A percentile compares a stretch with the other conserved stretches of the same genome.
These are phyloP conservation scores for Lepus americanus DNA, from an alignment of 2,113 vertebrate species.

Conservation along the genomic window DNA sequence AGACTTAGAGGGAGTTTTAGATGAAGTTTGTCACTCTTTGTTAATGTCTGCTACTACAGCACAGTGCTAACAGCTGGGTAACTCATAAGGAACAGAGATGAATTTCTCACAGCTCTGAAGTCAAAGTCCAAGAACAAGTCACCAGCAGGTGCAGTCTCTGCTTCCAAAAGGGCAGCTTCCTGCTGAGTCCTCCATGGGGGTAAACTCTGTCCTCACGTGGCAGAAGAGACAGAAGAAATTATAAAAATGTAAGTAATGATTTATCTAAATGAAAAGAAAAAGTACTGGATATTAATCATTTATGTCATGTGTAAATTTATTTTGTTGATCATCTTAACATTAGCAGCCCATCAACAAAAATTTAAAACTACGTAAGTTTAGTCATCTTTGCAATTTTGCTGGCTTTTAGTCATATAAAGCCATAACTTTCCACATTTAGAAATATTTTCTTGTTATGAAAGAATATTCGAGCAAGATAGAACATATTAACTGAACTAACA, in stretches of 20 bases:
- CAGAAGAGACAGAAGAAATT: background rate
- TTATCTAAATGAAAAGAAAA: background rate
- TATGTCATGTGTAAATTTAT: background rate
- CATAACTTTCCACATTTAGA: background rate
- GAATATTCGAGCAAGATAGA: background rate
- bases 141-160: background rate
- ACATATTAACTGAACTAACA: background rate
- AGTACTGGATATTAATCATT: background rate
- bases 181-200: background rate
- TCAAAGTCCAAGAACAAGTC: background rate
- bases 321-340: background rate
- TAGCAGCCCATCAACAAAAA: background rate
- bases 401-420: background rate
- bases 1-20: background rate
- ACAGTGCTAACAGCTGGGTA: background rate
- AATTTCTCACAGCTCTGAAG: background rate
- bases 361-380: background rate
- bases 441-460: background rate
- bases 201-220: background rate
- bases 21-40: background rate
- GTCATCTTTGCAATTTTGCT: background rate
- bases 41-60: background rate
- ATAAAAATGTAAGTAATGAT: background rate
- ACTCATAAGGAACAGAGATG: background rate
- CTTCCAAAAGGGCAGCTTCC: background rate